Evolutionary conservation across 2,888 invertebrate genomes (phyloP).

Genomic region (Euplagia quadripunctaria): DNA sequence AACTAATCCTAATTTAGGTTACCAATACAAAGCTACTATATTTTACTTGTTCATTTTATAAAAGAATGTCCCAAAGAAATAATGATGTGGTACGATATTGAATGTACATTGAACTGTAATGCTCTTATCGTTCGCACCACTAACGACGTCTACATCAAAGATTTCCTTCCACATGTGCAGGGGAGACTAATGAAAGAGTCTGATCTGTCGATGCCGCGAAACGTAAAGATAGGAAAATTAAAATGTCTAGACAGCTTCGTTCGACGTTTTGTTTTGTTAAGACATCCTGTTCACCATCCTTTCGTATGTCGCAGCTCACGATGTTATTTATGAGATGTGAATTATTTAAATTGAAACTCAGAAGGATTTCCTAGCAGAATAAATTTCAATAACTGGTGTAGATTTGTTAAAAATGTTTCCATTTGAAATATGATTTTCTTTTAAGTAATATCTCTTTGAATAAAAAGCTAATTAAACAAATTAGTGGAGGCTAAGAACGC

Average conservation of each 20-base stretch:
- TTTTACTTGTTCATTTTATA: conserved; percentile 20
- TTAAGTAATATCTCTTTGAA: conserved; percentile 25
- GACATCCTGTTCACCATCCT: conserved; percentile 53
- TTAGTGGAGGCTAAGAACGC: conserved; percentile 61
- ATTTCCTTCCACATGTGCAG: conserved; percentile 77
- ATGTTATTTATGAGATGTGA: conserved; percentile 60
- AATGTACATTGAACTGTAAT: conserved; percentile 64
- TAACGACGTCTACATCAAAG: conserved; percentile 83
- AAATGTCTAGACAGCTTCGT: conserved; percentile 83
- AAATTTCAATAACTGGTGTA: conserved; percentile 46
- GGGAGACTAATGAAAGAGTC: conserved; percentile 78
- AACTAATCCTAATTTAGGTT: not conserved
- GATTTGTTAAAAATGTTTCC: conserved; percentile 34
- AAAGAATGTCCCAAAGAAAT: conserved; percentile 56
- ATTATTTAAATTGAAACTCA: conserved; percentile 61
- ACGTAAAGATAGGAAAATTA: conserved; percentile 84
- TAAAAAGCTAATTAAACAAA: conserved; percentile 66
- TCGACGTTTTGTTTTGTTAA: conserved; percentile 74
- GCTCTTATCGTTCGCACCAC: conserved; percentile 70
- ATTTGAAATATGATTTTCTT: conserved; percentile 40
- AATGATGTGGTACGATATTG: conserved; percentile 59
- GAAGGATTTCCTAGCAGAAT: conserved; percentile 50
- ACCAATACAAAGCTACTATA: not conserved
- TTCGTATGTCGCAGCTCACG: conserved; percentile 55
- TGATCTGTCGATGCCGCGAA: conserved; percentile 76